Evolutionary conservation across 2,888 invertebrate species (phyloP).

Genomic region (Cistogaster globosa): DNA sequence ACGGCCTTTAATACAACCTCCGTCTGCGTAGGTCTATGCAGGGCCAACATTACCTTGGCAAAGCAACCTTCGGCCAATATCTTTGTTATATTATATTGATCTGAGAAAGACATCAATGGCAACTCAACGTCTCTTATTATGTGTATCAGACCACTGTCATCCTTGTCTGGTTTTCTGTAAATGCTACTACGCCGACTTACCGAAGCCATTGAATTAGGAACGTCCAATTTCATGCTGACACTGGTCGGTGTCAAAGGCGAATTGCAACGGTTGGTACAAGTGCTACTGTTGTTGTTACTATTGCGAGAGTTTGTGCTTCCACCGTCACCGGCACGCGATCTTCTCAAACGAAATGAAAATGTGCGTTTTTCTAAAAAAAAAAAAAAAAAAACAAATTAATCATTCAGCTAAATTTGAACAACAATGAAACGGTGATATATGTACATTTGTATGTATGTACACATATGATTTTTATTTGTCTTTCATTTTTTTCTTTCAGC

Average conservation of each 20-base stretch:
- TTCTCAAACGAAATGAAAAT: conserved; percentile 80
- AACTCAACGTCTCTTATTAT: conserved; percentile 84
- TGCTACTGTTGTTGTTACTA: conserved; percentile 81
- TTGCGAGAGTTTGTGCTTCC: conserved; percentile 81
- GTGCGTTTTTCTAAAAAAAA: conserved; percentile 78
- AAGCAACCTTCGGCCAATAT: conserved; percentile 88
- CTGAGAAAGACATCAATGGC: conserved; percentile 84
- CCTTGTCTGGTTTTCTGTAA: conserved; percentile 82
- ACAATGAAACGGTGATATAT: too few species aligned
- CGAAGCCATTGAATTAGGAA: conserved; percentile 76
- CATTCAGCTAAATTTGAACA: not conserved
- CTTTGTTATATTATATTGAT: conserved; percentile 87
- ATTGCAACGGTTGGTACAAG: conserved; percentile 79
- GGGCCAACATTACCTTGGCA: conserved; percentile 87
- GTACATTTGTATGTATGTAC: too few species aligned
- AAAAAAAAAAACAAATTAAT: not conserved
- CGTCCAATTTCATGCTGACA: conserved; percentile 77
- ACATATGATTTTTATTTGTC: not conserved
- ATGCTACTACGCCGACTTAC: conserved; percentile 82
- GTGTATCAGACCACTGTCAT: conserved; percentile 83
- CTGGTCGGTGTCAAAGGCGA: conserved; percentile 79
- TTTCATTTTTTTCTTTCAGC: too few species aligned
- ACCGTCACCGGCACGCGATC: conserved; percentile 78
- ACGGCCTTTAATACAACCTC: conserved; percentile 88
- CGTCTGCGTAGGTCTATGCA: conserved; percentile 85